Base-by-base conservation (phyloP, 2,888 invertebrate genomes). In the Aproaerema taeniolella region DNA sequence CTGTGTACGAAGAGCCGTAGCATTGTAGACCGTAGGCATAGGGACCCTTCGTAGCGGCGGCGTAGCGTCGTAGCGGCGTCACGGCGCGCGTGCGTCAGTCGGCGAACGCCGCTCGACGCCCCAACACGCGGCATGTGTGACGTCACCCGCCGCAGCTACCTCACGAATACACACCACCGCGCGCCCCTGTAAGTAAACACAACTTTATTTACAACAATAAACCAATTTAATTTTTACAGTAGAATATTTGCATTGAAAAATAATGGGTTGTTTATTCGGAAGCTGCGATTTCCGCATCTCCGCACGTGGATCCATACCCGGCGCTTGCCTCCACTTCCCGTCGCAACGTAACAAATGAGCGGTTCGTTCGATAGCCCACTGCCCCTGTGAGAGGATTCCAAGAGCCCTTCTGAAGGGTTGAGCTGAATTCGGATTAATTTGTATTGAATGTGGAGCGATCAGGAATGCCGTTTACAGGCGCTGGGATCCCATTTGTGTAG, bases 361-460 rank as follows among this genome's bases (percentile, higher is more conserved):
- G 78, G 67, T 73, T 67, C 79, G 81, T 81, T 85, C 83, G 75
- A 85, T 85, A 86, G 82, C 85, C 85, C 81, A 85, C 74, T 86
- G 85, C 85, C 85, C 85, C 85, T 85, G 77, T 85, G 68, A 83
- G 76, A 74, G 73, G 66, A 66, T 72, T 71, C 66, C 63, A 66
- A 74, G 70, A 64, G 58, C 61, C 59, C 58, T 58, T 52, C 59
- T 74, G 67, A 81, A 82, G 81, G 81, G 79, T 79, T 78, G 73
- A 9, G 26, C 26, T 26, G 62, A 72, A 68, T 67, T 65, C 53
- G 53, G 58, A 64, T 58, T 60, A 61, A 62, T 61, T 58, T 58
- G 56, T 58, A 58, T 55, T 50, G 54, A 47, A 55, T 50, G 44
- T 49, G 31, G 46, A 52, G 49, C 52, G 52, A 49, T 49, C 50